Evolutionary conservation across 2,888 invertebrate species (phyloP), one percentile per base, ranked within the genome.

Genomic region (Drosophila prostipennis): DNA sequence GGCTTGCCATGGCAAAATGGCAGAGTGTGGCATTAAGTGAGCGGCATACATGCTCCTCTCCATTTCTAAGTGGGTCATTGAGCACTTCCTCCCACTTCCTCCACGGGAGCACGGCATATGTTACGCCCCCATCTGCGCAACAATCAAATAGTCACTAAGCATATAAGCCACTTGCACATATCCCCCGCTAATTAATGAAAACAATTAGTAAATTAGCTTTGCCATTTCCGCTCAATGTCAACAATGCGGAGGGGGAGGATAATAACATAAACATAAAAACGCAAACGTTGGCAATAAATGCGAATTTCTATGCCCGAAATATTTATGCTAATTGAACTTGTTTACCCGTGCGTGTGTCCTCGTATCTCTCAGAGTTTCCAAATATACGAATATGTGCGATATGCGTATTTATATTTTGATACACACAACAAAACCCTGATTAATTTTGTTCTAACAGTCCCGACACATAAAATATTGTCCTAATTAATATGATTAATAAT

Each of bases 271-370:
- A 73, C 77, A 85, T 78, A 80, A 85, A 85, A 87, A 85, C 76
- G 82, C 82, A 85, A 87, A 85, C 83, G 84, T 75, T 85, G 70
- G 68, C 84, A 87, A 87, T 85, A 87, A 85, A 85, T 73, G 74
- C 65, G 43, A 84, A 75, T 82, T 74, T 73, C 74, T 85, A 77
- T 82, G 74, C 69, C 77, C 71, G 56, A 80, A 84, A 85, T 71
- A 71, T 85, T 87, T 85, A 85, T 87, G 86, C 84, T 85, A 85
- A 85, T 85, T 85, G 87, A 76, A 79, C 83, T 77, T 85, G 87
- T 87, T 87, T 82, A 79, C 83, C 67, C 80, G 82, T 84, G 79
- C 85, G 84, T 87, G 77, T 49, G 54, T 39, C 57, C 57, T 58
- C 32, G 14, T 77, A 45, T 64, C 75, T 76, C 73, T 73, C 56